Evolutionary conservation across 2,888 invertebrate genomes (phyloP).

Genomic region (Eurytoma adleriae): DNA sequence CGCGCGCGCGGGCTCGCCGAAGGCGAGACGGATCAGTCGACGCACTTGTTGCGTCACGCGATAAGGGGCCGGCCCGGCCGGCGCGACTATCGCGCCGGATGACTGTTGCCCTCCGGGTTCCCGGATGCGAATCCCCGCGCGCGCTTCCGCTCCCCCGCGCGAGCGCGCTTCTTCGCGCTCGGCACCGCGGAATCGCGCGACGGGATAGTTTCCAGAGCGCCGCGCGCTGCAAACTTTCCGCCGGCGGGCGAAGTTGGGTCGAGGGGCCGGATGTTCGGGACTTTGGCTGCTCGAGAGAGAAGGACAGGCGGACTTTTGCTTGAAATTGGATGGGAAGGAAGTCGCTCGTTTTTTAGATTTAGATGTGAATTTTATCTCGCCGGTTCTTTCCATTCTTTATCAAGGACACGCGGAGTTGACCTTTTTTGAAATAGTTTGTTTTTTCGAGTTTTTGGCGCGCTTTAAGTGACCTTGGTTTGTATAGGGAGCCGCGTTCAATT

Average conservation of each 20-base stretch:
- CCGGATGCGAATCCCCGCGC: background rate
- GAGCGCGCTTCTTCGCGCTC: no score
- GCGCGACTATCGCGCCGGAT: background rate
- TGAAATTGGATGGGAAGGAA: background rate
- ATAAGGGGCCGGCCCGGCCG: conserved; percentile 26
- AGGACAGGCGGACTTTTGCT: background rate
- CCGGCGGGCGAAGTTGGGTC: background rate
- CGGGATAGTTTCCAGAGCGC: no score
- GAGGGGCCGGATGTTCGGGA: no score
- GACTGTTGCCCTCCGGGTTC: background rate
- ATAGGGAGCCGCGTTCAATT: no score
- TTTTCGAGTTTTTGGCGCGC: no score
- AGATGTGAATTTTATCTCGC: no score
- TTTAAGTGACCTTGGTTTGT: no score
- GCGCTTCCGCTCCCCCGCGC: background rate
- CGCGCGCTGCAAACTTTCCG: background rate
- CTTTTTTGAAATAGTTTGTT: no score
- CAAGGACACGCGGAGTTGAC: no score
- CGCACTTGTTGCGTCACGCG: conserved; percentile 51
- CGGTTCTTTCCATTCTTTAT: no score
- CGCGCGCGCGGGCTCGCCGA: background rate
- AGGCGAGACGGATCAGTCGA: conserved; percentile 27
- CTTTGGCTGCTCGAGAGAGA: background rate
- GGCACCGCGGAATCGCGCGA: background rate
- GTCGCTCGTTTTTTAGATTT: no score